A percentile compares a stretch with the other conserved stretches of the same genome.
These are phyloP conservation scores for Bombylius major DNA, from an alignment of 2,888 invertebrate species.

Conservation along the genomic window DNA sequence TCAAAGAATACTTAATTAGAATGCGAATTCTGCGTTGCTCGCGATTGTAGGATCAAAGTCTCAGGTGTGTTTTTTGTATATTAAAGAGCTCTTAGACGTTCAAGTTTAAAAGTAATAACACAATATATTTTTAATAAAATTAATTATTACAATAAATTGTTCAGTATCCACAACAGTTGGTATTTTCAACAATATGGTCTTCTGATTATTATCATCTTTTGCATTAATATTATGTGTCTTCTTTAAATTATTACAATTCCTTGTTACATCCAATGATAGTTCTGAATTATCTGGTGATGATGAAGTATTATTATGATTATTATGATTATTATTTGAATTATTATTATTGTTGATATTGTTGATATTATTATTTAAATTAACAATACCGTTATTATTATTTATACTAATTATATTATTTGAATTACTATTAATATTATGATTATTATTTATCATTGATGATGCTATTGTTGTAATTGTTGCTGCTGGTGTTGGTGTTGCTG, in stretches of 20 bases:
- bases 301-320: conserved; percentile 1
- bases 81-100: too few species aligned
- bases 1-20: too few species aligned
- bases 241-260: conserved; percentile 23
- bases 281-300: conserved; percentile 37
- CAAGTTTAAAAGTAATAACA: too few species aligned
- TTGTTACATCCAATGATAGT: conserved; percentile 24
- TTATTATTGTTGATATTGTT: too few species aligned
- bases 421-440: background rate
- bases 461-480: background rate
- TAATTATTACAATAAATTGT: conserved; percentile 35
- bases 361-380: too few species aligned
- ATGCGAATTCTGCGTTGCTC: too few species aligned
- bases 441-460: conserved; percentile 23
- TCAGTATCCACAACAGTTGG: conserved; percentile 33
- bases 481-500: conserved; percentile 7
- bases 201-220: conserved; percentile 25
- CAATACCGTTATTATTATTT: conserved; percentile 10
- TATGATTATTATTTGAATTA: conserved; percentile 24
- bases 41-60: too few species aligned
- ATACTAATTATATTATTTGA: background rate
- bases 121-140: too few species aligned
- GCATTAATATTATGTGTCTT: conserved; percentile 21
- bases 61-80: too few species aligned
- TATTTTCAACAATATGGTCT: conserved; percentile 33